Conservation (phyloP, 2,113 vertebrate species). For the Notechis scutatus region DNA sequence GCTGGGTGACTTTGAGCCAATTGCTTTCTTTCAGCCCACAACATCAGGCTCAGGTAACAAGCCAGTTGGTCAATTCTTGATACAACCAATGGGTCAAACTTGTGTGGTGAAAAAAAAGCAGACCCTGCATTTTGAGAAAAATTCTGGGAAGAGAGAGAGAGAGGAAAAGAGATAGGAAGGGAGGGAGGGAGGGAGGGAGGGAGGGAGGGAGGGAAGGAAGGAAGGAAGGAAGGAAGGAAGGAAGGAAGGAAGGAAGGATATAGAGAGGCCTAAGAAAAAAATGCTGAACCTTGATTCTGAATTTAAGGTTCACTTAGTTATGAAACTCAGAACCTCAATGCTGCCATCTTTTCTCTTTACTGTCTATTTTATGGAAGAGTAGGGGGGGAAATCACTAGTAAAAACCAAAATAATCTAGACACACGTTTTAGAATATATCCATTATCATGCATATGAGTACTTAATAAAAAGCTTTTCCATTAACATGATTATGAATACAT, state of each 20-base stretch:
- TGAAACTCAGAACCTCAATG: background rate
- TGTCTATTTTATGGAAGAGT: background rate
- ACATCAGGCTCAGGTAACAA: background rate
- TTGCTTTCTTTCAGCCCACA: background rate
- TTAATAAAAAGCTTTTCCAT: background rate
- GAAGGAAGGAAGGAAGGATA: too few relatives aligned
- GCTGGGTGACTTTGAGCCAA: background rate
- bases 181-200: too few relatives aligned
- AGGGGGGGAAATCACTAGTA: background rate
- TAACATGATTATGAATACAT: background rate
- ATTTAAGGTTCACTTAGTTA: background rate
- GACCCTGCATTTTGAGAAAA: background rate
- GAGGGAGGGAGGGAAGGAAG: too few relatives aligned
- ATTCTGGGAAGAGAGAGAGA: background rate
- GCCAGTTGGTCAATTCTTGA: background rate
- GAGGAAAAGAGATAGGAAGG: too few relatives aligned
- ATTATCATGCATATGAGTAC: background rate
- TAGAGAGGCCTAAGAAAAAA: background rate
- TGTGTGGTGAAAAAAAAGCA: background rate
- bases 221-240: too few relatives aligned
- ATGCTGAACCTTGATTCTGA: background rate
- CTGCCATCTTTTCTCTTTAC: background rate
- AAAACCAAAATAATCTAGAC: background rate
- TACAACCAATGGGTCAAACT: background rate
- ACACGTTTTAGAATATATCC: background rate